Conservation (phyloP, 2,888 invertebrate species). For the Drosophila leonis region DNA sequence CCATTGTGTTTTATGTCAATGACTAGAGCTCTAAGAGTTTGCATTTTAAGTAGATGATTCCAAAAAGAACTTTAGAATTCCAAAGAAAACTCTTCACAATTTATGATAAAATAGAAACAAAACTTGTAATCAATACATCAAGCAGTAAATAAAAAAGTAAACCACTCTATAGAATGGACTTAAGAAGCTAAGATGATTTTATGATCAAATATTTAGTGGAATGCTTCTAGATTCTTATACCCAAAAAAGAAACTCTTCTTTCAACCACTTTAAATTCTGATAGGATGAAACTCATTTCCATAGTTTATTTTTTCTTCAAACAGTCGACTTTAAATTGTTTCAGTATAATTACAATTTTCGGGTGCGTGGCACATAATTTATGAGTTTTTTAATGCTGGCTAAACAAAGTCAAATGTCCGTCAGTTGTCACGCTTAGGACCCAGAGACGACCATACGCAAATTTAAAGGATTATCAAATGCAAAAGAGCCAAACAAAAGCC, state of each 20-base stretch:
- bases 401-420: constrained; percentile 75
- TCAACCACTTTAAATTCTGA: not conserved
- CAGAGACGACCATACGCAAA: constrained; percentile 68
- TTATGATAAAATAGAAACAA: not conserved
- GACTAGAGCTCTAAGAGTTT: not conserved
- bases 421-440: constrained; percentile 55
- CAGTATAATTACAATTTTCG: constrained; percentile 25
- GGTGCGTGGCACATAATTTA: constrained; percentile 49
- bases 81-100: not conserved
- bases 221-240: not conserved
- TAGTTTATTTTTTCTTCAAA: constrained; percentile 3
- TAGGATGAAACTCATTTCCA: not conserved
- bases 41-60: constrained; percentile 4
- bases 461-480: constrained; percentile 78
- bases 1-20: constrained; percentile 1
- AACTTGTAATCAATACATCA: not conserved
- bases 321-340: constrained; percentile 16
- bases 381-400: constrained; percentile 58
- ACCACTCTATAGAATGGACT: not conserved
- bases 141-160: not conserved
- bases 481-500: constrained; percentile 55
- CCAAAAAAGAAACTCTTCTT: not conserved
- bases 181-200: not conserved
- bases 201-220: constrained; percentile 1
- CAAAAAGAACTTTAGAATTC: not conserved